phyloP scores from a whole-genome alignment of 2,888 invertebrate genomes.

The Mythimna ferrago region DNA sequence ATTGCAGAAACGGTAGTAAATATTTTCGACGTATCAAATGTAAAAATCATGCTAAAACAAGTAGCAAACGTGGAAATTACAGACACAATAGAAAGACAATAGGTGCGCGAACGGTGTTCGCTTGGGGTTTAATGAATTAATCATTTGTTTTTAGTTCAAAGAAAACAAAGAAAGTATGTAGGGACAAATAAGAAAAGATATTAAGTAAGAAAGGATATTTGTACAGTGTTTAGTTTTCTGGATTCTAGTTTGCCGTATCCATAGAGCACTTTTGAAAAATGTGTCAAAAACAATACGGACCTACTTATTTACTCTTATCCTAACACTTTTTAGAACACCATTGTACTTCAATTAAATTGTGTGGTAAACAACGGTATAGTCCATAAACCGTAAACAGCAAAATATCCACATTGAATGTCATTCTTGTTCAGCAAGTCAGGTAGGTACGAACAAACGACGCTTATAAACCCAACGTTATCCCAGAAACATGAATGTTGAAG shows the following conservation, averaged over 20 bases:
- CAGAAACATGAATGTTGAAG: slow-evolving; percentile 68
- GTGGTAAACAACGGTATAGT: slow-evolving; percentile 40
- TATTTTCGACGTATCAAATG: neutral
- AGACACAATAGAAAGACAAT: too few species aligned
- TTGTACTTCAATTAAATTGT: slow-evolving; percentile 19
- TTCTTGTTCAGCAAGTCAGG: slow-evolving; percentile 33
- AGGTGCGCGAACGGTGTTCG: too few species aligned
- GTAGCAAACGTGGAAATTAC: too few species aligned
- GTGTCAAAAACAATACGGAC: neutral
- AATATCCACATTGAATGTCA: slow-evolving; percentile 44
- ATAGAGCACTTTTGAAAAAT: neutral
- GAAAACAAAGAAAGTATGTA: too few species aligned
- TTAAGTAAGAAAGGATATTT: too few species aligned
- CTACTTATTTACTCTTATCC: neutral
- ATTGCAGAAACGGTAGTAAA: neutral
- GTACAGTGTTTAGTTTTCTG: too few species aligned
- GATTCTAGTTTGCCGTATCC: neutral
- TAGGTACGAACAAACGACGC: slow-evolving; percentile 42
- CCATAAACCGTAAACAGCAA: slow-evolving; percentile 48
- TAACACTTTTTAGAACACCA: slow-evolving; percentile 6
- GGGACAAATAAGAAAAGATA: too few species aligned
- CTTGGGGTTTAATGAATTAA: too few species aligned
- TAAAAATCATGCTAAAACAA: neutral
- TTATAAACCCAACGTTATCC: slow-evolving; percentile 65
- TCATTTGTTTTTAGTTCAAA: too few species aligned